phyloP scores from a whole-genome alignment of 2,797 vertebrate genomes.

The Delichon dasypus region DNA sequence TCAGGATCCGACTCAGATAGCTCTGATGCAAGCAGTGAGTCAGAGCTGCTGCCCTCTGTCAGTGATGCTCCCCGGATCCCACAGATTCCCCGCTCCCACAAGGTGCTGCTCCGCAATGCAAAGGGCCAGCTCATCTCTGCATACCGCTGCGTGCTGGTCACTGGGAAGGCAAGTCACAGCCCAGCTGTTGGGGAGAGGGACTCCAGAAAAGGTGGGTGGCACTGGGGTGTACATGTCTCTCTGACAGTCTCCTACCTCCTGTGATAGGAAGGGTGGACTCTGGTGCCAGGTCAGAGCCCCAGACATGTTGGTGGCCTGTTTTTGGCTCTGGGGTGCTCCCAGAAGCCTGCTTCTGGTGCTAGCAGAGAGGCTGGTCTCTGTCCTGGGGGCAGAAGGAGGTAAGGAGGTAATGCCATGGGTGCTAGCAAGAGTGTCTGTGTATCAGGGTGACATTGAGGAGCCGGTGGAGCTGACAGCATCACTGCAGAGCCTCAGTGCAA shows the following conservation, averaged over 20 bases:
- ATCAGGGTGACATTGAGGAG: conserved; percentile 57
- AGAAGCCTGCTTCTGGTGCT: background rate
- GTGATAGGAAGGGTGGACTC: background rate
- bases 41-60: conserved; percentile 15
- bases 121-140: conserved; percentile 83
- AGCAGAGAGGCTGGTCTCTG: background rate
- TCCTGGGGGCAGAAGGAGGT: background rate
- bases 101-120: conserved; percentile 83
- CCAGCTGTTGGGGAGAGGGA: background rate
- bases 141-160: conserved; percentile 83
- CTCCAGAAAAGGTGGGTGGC: background rate
- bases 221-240: background rate
- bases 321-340: background rate
- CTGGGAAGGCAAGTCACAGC: conserved; percentile 77
- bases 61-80: background rate
- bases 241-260: accelerated
- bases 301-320: background rate
- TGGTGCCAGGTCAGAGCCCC: background rate
- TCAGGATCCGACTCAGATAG: conserved; percentile 88
- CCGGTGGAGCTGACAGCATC: conserved; percentile 64
- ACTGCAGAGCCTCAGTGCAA: conserved; percentile 75
- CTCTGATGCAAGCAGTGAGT: conserved; percentile 71
- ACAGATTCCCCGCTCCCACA: conserved; percentile 62
- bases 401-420: background rate
- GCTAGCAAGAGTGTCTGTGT: background rate